Percentiles rank a stretch among this genome's conserved stretches.
These are phyloP conservation scores for Potamilus streckersoni DNA, from an alignment of 1,140 invertebrate genomes.

Conservation along the genomic window DNA sequence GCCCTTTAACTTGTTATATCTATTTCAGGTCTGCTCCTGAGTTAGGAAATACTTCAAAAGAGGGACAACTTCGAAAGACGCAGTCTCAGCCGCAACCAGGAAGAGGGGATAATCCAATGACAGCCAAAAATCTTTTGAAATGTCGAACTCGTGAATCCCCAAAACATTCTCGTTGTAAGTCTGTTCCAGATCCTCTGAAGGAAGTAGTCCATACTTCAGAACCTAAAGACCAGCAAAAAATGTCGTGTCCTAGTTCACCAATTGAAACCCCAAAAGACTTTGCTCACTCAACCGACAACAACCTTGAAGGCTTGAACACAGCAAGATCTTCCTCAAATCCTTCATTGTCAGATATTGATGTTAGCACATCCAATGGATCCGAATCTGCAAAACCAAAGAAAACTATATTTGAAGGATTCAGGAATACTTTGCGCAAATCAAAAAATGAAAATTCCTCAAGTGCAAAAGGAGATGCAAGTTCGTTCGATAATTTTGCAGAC, in stretches of 20 bases:
- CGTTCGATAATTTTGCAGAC: slow-evolving; percentile 13
- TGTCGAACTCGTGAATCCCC: slow-evolving; percentile 30
- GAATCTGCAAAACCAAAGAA: slow-evolving; percentile 57
- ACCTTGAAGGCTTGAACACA: slow-evolving; percentile 2
- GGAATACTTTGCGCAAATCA: slow-evolving; percentile 71
- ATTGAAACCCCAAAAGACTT: slow-evolving; percentile 43
- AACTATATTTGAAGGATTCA: slow-evolving; percentile 74
- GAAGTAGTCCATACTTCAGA: slow-evolving; percentile 15
- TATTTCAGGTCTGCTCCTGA: slow-evolving; percentile 68
- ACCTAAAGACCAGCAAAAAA: slow-evolving; percentile 29
- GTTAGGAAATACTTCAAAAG: slow-evolving; percentile 64
- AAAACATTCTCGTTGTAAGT: slow-evolving; percentile 57
- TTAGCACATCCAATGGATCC: background rate
- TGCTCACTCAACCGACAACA: slow-evolving; percentile 20
- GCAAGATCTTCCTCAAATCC: too few relatives aligned
- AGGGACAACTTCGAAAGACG: slow-evolving; percentile 65
- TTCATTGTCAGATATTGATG: too few relatives aligned
- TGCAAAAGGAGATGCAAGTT: slow-evolving; percentile 36
- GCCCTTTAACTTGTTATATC: background rate
- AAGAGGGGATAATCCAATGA: slow-evolving; percentile 28
- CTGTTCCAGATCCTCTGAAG: slow-evolving; percentile 48
- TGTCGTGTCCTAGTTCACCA: slow-evolving; percentile 54
- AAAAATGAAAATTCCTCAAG: slow-evolving; percentile 38
- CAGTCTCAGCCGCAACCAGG: slow-evolving; percentile 56
- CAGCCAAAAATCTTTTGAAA: slow-evolving; percentile 10